A percentile compares a stretch with the other conserved stretches of the same genome.
These are phyloP conservation scores for Chamaetylas fuelleborni DNA, from an alignment of 2,113 vertebrate species.

Conservation along the genomic window DNA sequence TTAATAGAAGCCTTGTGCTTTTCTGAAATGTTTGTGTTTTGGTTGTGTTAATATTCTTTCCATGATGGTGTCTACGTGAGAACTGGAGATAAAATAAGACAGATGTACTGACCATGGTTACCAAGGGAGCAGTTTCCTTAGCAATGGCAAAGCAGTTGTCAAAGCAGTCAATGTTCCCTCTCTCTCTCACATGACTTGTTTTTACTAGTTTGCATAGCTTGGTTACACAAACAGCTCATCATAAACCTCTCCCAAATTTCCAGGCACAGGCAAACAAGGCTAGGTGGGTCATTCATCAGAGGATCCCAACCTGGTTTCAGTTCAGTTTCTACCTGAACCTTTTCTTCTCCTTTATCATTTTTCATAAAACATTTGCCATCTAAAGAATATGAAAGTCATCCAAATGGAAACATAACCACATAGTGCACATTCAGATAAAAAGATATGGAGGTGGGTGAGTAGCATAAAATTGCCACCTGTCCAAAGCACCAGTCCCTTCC, in stretches of 20 bases:
- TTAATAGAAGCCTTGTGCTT: constrained; percentile 15
- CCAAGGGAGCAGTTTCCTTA: constrained; percentile 82
- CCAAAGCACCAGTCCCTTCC: not conserved
- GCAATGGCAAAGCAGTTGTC: constrained; percentile 75
- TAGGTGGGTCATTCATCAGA: constrained; percentile 6
- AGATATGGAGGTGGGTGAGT: not conserved
- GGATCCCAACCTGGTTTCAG: not conserved
- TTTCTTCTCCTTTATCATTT: not conserved
- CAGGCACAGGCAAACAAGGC: not conserved
- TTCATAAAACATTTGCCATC: not conserved
- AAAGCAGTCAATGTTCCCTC: constrained; percentile 67
- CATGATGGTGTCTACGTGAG: constrained; percentile 59
- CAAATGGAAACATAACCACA: not conserved
- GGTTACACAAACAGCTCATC: constrained; percentile 51
- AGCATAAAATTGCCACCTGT: constrained; percentile 21
- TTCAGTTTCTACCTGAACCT: not conserved
- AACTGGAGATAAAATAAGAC: constrained; percentile 75
- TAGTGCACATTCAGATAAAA: not conserved
- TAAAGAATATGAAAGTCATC: not conserved
- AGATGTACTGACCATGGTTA: constrained; percentile 81
- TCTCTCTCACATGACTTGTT: constrained; percentile 58
- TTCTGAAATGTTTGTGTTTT: constrained; percentile 40
- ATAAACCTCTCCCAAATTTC: constrained; percentile 32
- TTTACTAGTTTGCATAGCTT: constrained; percentile 68
- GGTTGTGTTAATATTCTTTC: constrained; percentile 67